Evolutionary conservation across 2,797 vertebrate genomes (phyloP).

Genomic region (Coregonus ussuriensis): DNA sequence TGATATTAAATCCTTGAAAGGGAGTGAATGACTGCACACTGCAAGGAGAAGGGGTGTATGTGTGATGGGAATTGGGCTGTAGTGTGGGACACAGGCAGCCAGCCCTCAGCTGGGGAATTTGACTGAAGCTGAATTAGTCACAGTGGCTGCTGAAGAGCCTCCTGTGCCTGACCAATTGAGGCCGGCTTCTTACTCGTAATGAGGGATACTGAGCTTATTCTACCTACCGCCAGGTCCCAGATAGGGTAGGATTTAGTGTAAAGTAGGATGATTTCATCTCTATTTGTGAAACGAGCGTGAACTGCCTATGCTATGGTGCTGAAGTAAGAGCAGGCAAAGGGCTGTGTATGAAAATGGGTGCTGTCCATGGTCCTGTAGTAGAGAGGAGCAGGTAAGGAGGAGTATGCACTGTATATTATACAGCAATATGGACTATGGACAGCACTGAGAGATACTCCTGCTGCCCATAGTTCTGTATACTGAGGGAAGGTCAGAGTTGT

Average conservation of each 20-base stretch:
- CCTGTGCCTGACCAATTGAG: not conserved
- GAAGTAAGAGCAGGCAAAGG: not conserved
- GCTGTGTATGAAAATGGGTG: not conserved
- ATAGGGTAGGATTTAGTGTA: not conserved
- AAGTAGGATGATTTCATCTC: not conserved
- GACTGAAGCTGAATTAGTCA: slow-evolving; percentile 9
- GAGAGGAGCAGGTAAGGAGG: not conserved
- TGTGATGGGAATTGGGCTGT: not conserved
- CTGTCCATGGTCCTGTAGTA: not conserved
- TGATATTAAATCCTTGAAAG: not conserved
- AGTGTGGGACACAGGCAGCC: not conserved
- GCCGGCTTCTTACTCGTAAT: not conserved
- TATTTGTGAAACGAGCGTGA: not conserved
- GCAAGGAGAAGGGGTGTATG: not conserved
- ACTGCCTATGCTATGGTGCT: not conserved
- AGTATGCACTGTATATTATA: not conserved
- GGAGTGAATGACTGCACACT: not conserved
- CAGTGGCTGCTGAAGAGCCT: slow-evolving; percentile 12
- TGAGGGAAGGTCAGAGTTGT: not conserved
- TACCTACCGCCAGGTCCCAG: not conserved
- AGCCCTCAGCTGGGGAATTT: not conserved
- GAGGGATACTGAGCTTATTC: not conserved
- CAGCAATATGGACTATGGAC: not conserved
- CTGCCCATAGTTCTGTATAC: not conserved
- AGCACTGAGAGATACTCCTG: not conserved